These are phyloP conservation scores for Galagoides demidoff DNA, from an alignment of 2,797 vertebrate genomes.

Conservation along the genomic window DNA sequence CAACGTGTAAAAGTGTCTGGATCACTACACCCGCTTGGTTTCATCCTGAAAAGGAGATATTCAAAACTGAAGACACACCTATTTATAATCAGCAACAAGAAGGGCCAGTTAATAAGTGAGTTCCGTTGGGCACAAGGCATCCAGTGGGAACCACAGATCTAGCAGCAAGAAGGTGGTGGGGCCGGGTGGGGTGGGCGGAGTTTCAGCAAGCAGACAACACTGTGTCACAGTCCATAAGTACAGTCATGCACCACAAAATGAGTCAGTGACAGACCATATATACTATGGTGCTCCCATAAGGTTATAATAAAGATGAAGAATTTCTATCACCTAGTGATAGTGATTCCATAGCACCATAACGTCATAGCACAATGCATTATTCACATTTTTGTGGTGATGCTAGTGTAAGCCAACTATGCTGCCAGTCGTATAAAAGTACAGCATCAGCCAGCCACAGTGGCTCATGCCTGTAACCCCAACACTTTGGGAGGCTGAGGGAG, in stretches of 20 bases:
- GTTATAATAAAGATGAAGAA: not conserved
- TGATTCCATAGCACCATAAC: not conserved
- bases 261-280: not conserved
- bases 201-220: not conserved
- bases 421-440: not conserved
- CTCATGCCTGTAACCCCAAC: not conserved
- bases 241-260: not conserved
- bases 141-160: slow-evolving; percentile 12
- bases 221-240: not conserved
- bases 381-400: not conserved
- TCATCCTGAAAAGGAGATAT: slow-evolving; percentile 24
- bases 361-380: not conserved
- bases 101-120: not conserved
- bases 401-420: not conserved
- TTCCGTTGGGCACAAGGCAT: not conserved
- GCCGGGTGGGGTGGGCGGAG: not conserved
- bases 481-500: not conserved
- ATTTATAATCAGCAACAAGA: not conserved
- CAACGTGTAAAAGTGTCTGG: not conserved
- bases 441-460: not conserved
- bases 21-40: not conserved
- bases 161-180: not conserved
- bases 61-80: not conserved
- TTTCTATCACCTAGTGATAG: not conserved
- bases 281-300: not conserved